Evolutionary conservation across 2,113 vertebrate genomes (phyloP).

Genomic region (Paratilapia polleni): DNA sequence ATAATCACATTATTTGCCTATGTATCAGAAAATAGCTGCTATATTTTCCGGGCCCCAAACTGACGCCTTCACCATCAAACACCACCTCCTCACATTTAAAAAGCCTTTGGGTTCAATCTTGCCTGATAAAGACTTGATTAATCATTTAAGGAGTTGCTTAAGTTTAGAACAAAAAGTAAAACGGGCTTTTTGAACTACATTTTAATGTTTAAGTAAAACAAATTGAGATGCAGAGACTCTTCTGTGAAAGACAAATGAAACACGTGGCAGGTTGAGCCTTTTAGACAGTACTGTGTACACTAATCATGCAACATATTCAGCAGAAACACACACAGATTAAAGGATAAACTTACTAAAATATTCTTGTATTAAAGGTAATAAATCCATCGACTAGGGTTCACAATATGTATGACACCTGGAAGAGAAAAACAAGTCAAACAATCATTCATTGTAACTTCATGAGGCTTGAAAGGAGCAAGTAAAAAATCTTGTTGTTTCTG

Average conservation of each 20-base stretch:
- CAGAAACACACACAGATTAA: neutral
- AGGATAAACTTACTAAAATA: conserved; percentile 76
- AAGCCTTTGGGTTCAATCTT: neutral
- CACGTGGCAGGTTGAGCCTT: neutral
- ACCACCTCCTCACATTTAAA: neutral
- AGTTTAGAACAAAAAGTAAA: too few relatives aligned
- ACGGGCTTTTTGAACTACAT: neutral
- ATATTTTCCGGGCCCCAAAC: neutral
- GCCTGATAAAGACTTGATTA: neutral
- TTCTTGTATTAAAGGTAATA: conserved; percentile 75
- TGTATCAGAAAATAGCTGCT: neutral
- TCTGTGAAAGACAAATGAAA: neutral
- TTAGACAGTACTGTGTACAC: neutral
- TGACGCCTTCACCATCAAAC: neutral
- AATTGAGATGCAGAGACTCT: neutral
- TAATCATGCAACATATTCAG: neutral
- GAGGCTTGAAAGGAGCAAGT: neutral
- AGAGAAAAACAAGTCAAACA: conserved; percentile 50
- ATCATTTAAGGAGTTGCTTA: too few relatives aligned
- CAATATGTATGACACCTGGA: conserved; percentile 73
- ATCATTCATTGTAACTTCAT: neutral
- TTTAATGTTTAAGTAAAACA: neutral
- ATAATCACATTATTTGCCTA: neutral
- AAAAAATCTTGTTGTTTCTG: neutral
- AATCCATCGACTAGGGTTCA: conserved; percentile 80